Evolutionary conservation across 2,113 vertebrate genomes (phyloP), one percentile per base, ranked within the genome.

Genomic region (Cephalopholis sonnerati): DNA sequence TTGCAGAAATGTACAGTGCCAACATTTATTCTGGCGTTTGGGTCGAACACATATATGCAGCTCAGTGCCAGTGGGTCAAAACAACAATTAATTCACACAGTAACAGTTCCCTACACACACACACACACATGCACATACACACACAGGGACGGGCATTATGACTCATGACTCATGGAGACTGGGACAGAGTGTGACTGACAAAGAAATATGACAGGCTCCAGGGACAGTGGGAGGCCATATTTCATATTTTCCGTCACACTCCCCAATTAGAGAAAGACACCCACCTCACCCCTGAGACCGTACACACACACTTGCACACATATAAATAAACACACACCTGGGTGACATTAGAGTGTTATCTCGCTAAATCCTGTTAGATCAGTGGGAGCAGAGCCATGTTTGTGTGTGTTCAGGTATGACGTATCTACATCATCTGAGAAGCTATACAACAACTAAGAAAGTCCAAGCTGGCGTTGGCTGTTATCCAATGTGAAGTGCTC

Each of bases 171-270:
- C 32, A 44, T 62, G 59, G 24, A 70, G 51, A 65, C n/a, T 39
- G 18, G 24, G 29, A 67, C 32, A 69, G 22, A 67, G 50, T 51
- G 57, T 44, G 25, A 61, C 25, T 65, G 41, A 64, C 39, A 50
- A 72, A 75, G 79, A 91, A 88, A 84, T 76, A 78, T 46, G 58
- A 71, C 36, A n/a, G 5, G 25, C 55, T 76, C 27, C 12, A 25
- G 59, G 20, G 75, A 77, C 29, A 76, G 50, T 20, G 61, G 59
- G 62, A 79, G 69, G 70, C 57, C 57, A 79, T 72, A 61, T 84
- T 84, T 85, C 57, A 87, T 54, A 86, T 86, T 86, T 71, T 46
- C 41, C 3, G 25, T 80, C 87, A 77, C 54, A 57, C 48, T 76
- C 64, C 22, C 5, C 17, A 44, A 44, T 62, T 65, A 24, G 24